Base-by-base conservation (phyloP, 2,113 vertebrate genomes). In the Octodon degus region DNA sequence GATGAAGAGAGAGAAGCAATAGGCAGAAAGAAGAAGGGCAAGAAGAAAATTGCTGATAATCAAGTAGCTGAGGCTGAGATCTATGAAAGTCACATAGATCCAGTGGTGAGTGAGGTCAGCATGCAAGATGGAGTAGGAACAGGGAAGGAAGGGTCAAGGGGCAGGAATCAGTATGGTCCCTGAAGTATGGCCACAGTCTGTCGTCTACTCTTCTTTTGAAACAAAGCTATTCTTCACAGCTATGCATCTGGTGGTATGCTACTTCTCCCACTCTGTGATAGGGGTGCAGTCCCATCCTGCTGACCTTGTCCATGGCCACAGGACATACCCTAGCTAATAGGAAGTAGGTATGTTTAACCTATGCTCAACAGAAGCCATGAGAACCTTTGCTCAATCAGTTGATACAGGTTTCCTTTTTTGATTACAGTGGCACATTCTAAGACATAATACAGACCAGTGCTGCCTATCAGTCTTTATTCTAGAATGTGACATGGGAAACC, bases 211-310 rank as follows among this genome's bases (percentile, higher is more conserved):
- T 67, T 92, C 67, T 53, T 37, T 67, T 84, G 13, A 14, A 34
- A 89, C 9, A 91, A 3, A 37, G 70, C 37, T n/a, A 53, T 12
- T 20, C n/a, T 37, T 55, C 55, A n/a, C 62, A 40, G 16, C 50
- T 76, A 0, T 34, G 8, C n/a, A n/a, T 27, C 34, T 65, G 20
- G 37, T 2, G 12, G 2, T 8, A 0, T 3, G 27, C 0, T 2
- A 34, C 3, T 30, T 8, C 16, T 7, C 50, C 9, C 43, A 24
- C n/a, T 37, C 55, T 55, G 17, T 72, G 10, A 79, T 1, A 27
- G 0, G 4, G 0, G 0, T 19, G 30, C 0, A 3, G 68, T 3
- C 22, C 17, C 3, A 2, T 3, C 13, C 58, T 62, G 70, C 10
- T 60, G 50, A 72, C 2, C 7, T 5, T 47, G 62, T 32, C 4